Percentiles rank a stretch among this genome's conserved stretches.
phyloP scores from a whole-genome alignment of 1,140 invertebrate genomes.

The Drosophila biarmipes region DNA sequence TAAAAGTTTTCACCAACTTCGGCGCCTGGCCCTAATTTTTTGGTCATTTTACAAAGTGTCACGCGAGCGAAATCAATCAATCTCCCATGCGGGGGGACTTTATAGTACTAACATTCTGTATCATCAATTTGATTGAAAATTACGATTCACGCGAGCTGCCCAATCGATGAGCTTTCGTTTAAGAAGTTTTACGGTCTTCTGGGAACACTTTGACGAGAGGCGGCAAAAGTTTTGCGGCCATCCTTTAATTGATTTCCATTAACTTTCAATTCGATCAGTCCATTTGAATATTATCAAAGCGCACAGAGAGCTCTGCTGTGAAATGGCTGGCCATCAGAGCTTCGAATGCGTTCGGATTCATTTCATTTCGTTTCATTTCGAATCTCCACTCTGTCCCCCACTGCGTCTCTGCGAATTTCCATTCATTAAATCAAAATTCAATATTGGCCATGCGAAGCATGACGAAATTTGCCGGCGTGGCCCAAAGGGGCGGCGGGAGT shows the following conservation, averaged over 20 bases:
- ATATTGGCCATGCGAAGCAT: conserved; percentile 73
- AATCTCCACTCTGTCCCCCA: conserved; percentile 24
- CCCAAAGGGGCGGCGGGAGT: conserved; percentile 4
- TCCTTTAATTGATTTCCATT: conserved; percentile 53
- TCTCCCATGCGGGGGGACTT: conserved; percentile 16
- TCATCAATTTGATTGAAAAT: conserved; percentile 78
- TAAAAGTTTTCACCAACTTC: conserved; percentile 36
- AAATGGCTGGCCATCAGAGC: conserved; percentile 24
- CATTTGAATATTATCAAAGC: conserved; percentile 50
- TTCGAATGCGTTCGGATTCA: conserved; percentile 45
- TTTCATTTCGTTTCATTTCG: conserved; percentile 54
- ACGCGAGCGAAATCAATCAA: conserved; percentile 71
- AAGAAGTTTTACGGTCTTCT: conserved; percentile 14
- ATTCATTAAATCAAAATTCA: conserved; percentile 83
- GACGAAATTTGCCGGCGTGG: conserved; percentile 48
- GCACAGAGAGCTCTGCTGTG: conserved; percentile 22
- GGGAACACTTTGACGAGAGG: conserved; percentile 11
- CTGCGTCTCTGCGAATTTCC: conserved; percentile 68
- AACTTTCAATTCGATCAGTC: conserved; percentile 53
- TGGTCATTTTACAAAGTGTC: conserved; percentile 71
- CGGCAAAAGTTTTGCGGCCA: conserved; percentile 29
- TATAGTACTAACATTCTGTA: conserved; percentile 41
- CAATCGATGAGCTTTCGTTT: conserved; percentile 23
- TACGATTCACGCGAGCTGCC: conserved; percentile 72
- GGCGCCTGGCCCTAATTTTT: conserved; percentile 2